A percentile compares a stretch with the other conserved stretches of the same genome.
phyloP scores from a whole-genome alignment of 2,797 vertebrate species.

The Balearica regulorum region DNA sequence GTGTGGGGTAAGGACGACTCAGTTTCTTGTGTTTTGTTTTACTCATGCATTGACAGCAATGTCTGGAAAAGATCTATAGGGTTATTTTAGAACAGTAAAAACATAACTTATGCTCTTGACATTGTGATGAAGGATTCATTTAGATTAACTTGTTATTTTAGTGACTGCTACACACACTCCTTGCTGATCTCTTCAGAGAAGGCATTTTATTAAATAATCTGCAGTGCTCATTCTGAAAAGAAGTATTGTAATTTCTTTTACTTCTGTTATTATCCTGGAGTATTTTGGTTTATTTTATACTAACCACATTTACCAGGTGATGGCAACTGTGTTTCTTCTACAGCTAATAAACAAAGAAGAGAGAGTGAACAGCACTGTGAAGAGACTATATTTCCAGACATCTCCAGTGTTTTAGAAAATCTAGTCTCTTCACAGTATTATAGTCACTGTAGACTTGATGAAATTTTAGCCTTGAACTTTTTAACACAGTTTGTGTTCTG shows the following conservation, averaged over 20 bases:
- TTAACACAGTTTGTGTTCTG: background rate
- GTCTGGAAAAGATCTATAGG: background rate
- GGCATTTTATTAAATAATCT: background rate
- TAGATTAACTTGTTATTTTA: constrained; percentile 8
- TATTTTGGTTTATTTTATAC: constrained; percentile 14
- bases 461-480: background rate
- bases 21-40: background rate
- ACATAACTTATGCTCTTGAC: background rate
- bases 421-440: background rate
- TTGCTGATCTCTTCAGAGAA: background rate
- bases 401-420: background rate
- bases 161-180: background rate
- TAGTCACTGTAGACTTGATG: background rate
- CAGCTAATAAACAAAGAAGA: background rate
- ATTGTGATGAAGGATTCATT: background rate
- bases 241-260: background rate
- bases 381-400: background rate
- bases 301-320: background rate
- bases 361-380: background rate
- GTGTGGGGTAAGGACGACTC: background rate
- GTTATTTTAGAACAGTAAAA: constrained; percentile 4
- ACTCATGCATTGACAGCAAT: background rate
- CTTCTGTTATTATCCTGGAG: background rate
- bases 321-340: constrained; percentile 33
- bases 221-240: background rate